These are phyloP conservation scores for Selenia dentaria DNA, from an alignment of 2,888 invertebrate species.

Conservation along the genomic window DNA sequence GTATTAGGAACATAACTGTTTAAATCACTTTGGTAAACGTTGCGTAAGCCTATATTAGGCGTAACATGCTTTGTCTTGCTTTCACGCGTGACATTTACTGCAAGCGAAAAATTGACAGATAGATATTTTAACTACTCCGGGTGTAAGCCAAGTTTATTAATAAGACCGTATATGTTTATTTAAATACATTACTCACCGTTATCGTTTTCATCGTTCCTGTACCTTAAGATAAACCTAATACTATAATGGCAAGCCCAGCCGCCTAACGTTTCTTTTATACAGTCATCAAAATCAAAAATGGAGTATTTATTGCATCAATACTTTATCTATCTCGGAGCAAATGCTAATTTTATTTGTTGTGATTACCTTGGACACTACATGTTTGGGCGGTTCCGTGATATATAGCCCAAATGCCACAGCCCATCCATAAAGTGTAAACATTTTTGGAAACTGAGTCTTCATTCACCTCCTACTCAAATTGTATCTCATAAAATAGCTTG, in stretches of 20 bases:
- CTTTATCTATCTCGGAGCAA: conserved; percentile 62
- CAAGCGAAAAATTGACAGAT: too few species aligned
- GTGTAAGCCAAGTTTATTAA: too few species aligned
- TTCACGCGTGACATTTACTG: too few species aligned
- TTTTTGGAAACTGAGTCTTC: conserved; percentile 29
- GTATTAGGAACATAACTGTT: too few species aligned
- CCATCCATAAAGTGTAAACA: conserved; percentile 18
- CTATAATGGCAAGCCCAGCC: conserved; percentile 59
- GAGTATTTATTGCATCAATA: conserved; percentile 73
- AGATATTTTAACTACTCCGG: too few species aligned
- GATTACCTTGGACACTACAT: conserved; percentile 62
- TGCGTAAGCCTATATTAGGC: too few species aligned
- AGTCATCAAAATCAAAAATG: conserved; percentile 65
- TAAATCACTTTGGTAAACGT: too few species aligned
- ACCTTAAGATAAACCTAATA: conserved; percentile 47
- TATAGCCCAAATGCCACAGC: conserved; percentile 37
- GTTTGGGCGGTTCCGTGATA: conserved; percentile 65
- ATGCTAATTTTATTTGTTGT: conserved; percentile 75
- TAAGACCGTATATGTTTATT: too few species aligned
- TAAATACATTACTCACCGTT: conserved; percentile 56
- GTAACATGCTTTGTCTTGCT: too few species aligned
- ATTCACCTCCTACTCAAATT: conserved; percentile 26
- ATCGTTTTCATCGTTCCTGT: conserved; percentile 64
- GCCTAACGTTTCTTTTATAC: conserved; percentile 68
- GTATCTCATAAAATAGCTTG: background rate